phyloP scores from a whole-genome alignment of 2,797 vertebrate species.

The Loris lydekkerianus region DNA sequence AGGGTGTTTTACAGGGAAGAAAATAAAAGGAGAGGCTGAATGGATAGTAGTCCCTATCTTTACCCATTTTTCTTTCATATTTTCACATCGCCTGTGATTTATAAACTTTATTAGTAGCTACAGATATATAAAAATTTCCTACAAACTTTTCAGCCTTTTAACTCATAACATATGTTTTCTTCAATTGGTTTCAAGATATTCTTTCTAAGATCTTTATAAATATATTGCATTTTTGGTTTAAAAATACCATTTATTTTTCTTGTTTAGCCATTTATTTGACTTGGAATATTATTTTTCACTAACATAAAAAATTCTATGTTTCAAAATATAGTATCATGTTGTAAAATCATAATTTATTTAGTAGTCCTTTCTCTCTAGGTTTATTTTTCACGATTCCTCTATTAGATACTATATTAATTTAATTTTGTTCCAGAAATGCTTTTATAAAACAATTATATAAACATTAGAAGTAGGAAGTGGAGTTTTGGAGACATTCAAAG shows the following conservation, averaged over 20 bases:
- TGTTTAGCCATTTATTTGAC: background rate
- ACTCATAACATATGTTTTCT: background rate
- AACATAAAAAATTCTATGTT: background rate
- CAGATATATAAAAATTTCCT: background rate
- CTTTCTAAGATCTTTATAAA: background rate
- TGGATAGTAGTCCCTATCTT: background rate
- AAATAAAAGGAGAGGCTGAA: background rate
- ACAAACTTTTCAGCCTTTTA: background rate
- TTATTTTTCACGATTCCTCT: background rate
- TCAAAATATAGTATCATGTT: background rate
- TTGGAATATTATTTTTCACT: background rate
- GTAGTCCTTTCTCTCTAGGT: background rate
- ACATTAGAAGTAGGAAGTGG: too few relatives aligned
- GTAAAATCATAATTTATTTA: background rate
- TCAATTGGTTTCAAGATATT: background rate
- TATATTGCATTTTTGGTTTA: background rate
- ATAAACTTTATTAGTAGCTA: background rate
- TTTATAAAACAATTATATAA: background rate
- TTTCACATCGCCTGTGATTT: background rate
- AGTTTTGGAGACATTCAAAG: background rate
- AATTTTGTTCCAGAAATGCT: background rate
- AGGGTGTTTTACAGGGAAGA: background rate
- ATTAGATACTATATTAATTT: background rate
- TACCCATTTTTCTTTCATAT: background rate
- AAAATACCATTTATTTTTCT: background rate